Base-by-base conservation (phyloP, 2,888 invertebrate genomes). In the Lithophane leautieri region DNA sequence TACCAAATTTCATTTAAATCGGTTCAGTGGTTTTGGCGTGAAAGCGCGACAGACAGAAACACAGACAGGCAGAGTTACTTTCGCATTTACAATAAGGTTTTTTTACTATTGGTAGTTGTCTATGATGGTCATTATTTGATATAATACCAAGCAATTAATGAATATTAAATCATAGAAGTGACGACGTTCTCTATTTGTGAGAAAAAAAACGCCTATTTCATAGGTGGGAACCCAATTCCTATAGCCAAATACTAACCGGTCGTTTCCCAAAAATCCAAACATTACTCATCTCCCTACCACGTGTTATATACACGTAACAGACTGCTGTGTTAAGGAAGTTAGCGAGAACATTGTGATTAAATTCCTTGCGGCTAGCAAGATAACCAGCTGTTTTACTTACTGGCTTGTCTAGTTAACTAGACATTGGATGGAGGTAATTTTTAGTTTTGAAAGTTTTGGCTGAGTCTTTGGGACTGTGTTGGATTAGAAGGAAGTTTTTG, bases 291-390 rank as follows among this genome's bases (percentile, higher is more conserved):
- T 52, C 2, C 19, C 63, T 11, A n/a, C 47, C 12, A 61, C 74
- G 34, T 69, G 47, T 16, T 47, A 25, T 12, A 63, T 44, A 68
- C 47, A 50, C 34, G 34, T 72, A 66, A 71, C 74, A 70, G n/a
- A 76, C 56, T 69, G 70, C 47, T 76, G 44, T 71, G 69, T 69
- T 80, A 71, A 70, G 76, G 73, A 82, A 82, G 73, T 84, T 80
- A 40, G 34, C 52, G 42, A 72, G 76, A 70, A 79, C 75, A 74
- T 80, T 62, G 75, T 84, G 77, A 84, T 82, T 84, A 79, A 82
- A 84, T 84, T 84, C 84, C 84, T 75, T 44, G 79, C 63, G 79
- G 75, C 52, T 66, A 19, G 40, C 70, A 66, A 69, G 77, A 82
- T 60, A 76, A 71, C 68, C 34, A 22, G 72, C 61, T 62, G 81